Base-by-base conservation (phyloP, 2,113 vertebrate species). In the Elgaria multicarinata region DNA sequence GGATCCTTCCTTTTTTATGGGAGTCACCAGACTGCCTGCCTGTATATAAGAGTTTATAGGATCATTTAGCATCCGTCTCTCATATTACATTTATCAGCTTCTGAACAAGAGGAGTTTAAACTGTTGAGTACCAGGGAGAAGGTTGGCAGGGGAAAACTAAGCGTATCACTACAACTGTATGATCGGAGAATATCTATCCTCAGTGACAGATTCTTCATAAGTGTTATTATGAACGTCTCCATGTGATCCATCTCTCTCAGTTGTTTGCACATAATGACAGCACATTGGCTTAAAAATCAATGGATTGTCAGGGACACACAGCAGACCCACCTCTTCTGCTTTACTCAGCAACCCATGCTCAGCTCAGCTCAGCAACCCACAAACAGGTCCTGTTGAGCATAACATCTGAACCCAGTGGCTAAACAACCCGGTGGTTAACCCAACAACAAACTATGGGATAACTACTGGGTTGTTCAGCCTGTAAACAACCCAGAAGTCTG, bases 61-160 rank as follows among this genome's bases (percentile, higher is more conserved):
- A 24, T 18, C 3, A 20, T 1, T 76, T 4, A 12, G 88, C 16
- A 28, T 76, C 86, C 20, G 55, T 80, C 0, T 0, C 10, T 8
- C n/a, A 85, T 62, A 20, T 75, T 36, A 13, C 2, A 44, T 62
- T 62, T 76, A 76, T 31, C 31, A 72, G 53, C 69, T 85, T 28
- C 6, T 44, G 28, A 76, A 62, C 39, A n/a, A 86, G 26, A 64
- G 36, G 6, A 64, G 4, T 6, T 36, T n/a, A n/a, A 64, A 42
- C 39, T 33, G 4, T 26, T 77, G 42, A 9, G 46, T 85, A 50
- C 33, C 3, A 53, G 62, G 33, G 6, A 75, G 31, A 24, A 8
- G 31, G 74, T 31, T 44, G 6, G 14, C 26, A 44, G 46, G 55
- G 36, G 22, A 69, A 28, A 71, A 69, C 31, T 22, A 71, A 12